Conservation (phyloP, 2,888 invertebrate species). For the Linnaemya vulpina region DNA sequence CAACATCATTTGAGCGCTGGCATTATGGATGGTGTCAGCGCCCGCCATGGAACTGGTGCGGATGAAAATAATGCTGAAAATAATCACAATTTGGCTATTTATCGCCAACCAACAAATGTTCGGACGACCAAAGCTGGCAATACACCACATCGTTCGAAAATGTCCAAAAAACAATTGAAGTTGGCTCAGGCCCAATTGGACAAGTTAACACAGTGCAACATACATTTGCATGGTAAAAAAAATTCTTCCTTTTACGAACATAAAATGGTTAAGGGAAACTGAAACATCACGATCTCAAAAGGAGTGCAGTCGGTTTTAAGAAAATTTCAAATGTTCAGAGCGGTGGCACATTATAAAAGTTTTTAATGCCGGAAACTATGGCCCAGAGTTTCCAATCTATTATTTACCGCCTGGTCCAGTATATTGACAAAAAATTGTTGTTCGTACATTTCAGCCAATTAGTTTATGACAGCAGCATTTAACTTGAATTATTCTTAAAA, state of each 20-base stretch:
- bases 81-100: slow-evolving; percentile 76
- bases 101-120: slow-evolving; percentile 75
- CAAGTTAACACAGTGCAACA: slow-evolving; percentile 90
- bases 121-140: slow-evolving; percentile 75
- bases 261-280: background rate
- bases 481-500: too few relatives aligned
- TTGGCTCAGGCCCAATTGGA: slow-evolving; percentile 89
- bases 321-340: background rate
- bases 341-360: too few relatives aligned
- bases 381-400: background rate
- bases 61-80: slow-evolving; percentile 75
- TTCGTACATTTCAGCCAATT: too few relatives aligned
- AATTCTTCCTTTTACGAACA: background rate
- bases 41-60: slow-evolving; percentile 62
- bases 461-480: too few relatives aligned
- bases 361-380: too few relatives aligned
- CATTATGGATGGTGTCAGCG: slow-evolving; percentile 9
- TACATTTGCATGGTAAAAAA: slow-evolving; percentile 92
- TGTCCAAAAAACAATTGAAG: slow-evolving; percentile 87
- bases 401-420: background rate
- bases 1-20: slow-evolving; percentile 36
- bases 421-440: too few relatives aligned
- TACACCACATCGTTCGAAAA: slow-evolving; percentile 82
- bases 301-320: background rate
- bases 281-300: slow-evolving; percentile 24